Evolutionary conservation across 2,888 invertebrate species (phyloP).

Genomic region (Argyra leucocephala): DNA sequence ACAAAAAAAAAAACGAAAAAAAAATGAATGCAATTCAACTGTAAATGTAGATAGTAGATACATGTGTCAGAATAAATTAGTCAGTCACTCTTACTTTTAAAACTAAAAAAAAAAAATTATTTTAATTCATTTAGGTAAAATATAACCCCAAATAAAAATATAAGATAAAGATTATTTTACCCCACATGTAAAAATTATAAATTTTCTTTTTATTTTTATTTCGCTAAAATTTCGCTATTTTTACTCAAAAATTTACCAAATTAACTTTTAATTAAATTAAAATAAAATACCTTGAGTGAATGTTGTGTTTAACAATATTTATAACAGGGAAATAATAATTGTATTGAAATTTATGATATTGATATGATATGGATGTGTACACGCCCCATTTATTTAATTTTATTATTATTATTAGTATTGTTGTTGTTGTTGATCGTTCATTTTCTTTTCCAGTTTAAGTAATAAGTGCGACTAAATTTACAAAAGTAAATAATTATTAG

Average conservation of each 20-base stretch:
- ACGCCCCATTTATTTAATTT: too few species aligned
- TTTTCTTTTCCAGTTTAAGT: too few species aligned
- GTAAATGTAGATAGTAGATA: background rate
- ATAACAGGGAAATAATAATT: background rate
- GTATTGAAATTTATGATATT: background rate
- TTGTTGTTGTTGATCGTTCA: too few species aligned
- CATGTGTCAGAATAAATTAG: background rate
- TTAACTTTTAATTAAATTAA: too few species aligned
- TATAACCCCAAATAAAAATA: constrained; percentile 3
- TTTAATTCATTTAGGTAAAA: background rate
- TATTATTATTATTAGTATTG: too few species aligned
- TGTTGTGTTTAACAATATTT: background rate
- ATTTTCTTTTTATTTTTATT: background rate
- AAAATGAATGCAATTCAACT: too few species aligned
- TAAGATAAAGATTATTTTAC: background rate
- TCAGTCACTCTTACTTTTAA: constrained; percentile 2
- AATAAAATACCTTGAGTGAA: background rate
- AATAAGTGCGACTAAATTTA: too few species aligned
- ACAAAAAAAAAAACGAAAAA: too few species aligned
- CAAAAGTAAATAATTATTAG: too few species aligned
- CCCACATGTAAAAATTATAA: background rate
- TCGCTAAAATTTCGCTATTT: too few species aligned
- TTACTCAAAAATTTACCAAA: too few species aligned
- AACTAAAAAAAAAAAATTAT: background rate
- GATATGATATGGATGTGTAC: background rate